phyloP scores from a whole-genome alignment of 2,888 invertebrate genomes.

The Parnassius glacialis region DNA sequence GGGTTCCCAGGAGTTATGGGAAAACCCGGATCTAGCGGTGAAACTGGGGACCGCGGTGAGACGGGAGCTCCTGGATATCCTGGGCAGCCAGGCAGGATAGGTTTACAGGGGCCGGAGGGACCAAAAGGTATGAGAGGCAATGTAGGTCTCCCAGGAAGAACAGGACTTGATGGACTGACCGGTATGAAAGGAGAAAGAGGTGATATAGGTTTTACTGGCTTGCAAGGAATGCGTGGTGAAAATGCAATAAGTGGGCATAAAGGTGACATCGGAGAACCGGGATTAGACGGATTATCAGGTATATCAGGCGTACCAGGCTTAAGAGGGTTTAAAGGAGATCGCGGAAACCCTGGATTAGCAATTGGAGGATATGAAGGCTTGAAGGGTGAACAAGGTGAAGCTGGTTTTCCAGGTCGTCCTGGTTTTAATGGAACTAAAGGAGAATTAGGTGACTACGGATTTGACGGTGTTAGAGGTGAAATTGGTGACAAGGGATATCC shows the following conservation, averaged over 20 bases:
- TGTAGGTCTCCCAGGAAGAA: constrained; percentile 42
- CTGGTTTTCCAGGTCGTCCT: constrained; percentile 73
- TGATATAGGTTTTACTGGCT: constrained; percentile 76
- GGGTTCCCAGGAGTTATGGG: constrained; percentile 68
- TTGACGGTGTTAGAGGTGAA: constrained; percentile 69
- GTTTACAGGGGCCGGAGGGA: constrained; percentile 58
- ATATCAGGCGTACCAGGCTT: constrained; percentile 53
- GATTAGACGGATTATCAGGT: constrained; percentile 65
- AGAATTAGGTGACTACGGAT: constrained; percentile 77
- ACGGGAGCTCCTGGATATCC: constrained; percentile 81
- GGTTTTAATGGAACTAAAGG: constrained; percentile 80
- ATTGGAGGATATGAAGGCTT: constrained; percentile 70
- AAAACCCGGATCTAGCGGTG: constrained; percentile 52
- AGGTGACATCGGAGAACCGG: constrained; percentile 81
- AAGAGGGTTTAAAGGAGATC: constrained; percentile 78
- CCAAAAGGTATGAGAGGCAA: constrained; percentile 50
- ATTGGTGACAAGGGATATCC: constrained; percentile 74
- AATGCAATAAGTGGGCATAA: constrained; percentile 81
- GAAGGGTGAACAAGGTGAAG: constrained; percentile 83
- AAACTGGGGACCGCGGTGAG: constrained; percentile 66
- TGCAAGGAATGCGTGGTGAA: constrained; percentile 82
- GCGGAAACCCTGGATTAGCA: constrained; percentile 79
- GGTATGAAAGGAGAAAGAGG: constrained; percentile 75
- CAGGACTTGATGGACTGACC: constrained; percentile 51
- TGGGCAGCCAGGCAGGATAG: constrained; percentile 87